These are phyloP conservation scores for Syrmaticus mikado DNA, from an alignment of 2,113 vertebrate genomes.

Conservation along the genomic window DNA sequence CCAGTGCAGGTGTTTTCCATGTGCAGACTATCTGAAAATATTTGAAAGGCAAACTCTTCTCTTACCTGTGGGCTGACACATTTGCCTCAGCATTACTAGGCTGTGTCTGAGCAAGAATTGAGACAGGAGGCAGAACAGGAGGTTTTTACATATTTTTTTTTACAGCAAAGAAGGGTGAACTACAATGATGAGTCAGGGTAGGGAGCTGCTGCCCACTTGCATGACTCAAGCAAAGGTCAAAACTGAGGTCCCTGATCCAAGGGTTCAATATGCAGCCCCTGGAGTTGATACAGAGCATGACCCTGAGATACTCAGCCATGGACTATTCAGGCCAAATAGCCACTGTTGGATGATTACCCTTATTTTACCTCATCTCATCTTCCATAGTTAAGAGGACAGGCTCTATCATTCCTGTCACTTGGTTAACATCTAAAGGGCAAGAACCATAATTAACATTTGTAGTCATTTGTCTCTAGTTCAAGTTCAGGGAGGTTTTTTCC, in stretches of 20 bases:
- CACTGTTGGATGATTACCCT: neutral
- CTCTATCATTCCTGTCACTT: neutral
- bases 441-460: neutral
- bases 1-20: neutral
- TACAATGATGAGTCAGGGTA: neutral
- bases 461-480: neutral
- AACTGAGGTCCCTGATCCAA: rapidly evolving
- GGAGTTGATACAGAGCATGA: neutral
- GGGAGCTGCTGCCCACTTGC: neutral
- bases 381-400: neutral
- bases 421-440: slow-evolving; percentile 39
- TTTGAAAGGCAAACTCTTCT: neutral
- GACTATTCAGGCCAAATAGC: neutral
- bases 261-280: neutral
- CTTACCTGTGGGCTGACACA: neutral
- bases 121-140: neutral
- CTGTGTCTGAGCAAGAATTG: neutral
- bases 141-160: neutral
- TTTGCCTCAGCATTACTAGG: rapidly evolving
- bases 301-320: neutral
- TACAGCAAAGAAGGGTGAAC: neutral
- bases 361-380: neutral
- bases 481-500: neutral
- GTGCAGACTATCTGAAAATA: neutral
- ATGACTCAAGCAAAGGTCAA: neutral